Conservation (phyloP, 2,888 invertebrate genomes). For the Trichogramma evanescens region DNA sequence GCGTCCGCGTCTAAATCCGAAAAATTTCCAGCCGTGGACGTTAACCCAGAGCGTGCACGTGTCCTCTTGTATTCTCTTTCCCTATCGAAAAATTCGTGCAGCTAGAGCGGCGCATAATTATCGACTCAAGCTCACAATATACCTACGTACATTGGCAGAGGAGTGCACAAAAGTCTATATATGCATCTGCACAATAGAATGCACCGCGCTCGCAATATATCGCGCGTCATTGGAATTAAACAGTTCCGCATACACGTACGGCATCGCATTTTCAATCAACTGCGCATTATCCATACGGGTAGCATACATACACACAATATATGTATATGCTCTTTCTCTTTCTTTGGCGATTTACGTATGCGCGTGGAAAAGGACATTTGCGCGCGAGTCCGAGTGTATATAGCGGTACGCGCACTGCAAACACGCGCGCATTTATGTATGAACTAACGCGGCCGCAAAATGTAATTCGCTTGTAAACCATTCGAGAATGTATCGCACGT, state of each 20-base stretch:
- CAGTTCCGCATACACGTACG: conserved; percentile 11
- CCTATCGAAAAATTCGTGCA: no score
- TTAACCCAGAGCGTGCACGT: no score
- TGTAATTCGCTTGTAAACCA: conserved; percentile 1
- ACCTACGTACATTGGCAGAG: no score
- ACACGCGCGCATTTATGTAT: not conserved
- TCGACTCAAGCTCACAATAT: no score
- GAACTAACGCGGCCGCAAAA: no score
- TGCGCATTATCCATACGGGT: conserved; percentile 8
- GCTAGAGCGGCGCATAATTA: no score
- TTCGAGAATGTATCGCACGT: conserved; percentile 32
- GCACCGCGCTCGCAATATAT: not conserved
- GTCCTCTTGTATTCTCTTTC: no score
- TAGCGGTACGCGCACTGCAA: not conserved
- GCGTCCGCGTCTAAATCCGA: no score
- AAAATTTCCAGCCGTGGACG: no score
- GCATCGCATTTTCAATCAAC: conserved; percentile 7
- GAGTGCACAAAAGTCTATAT: no score
- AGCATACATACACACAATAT: not conserved
- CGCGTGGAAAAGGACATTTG: conserved; percentile 19
- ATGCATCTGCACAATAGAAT: no score
- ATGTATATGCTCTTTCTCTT: not conserved
- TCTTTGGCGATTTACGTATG: not conserved
- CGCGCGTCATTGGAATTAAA: conserved; percentile 20
- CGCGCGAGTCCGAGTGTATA: conserved; percentile 5